These are phyloP conservation scores for Rachycentron canadum DNA, from an alignment of 2,797 vertebrate species.

Conservation along the genomic window DNA sequence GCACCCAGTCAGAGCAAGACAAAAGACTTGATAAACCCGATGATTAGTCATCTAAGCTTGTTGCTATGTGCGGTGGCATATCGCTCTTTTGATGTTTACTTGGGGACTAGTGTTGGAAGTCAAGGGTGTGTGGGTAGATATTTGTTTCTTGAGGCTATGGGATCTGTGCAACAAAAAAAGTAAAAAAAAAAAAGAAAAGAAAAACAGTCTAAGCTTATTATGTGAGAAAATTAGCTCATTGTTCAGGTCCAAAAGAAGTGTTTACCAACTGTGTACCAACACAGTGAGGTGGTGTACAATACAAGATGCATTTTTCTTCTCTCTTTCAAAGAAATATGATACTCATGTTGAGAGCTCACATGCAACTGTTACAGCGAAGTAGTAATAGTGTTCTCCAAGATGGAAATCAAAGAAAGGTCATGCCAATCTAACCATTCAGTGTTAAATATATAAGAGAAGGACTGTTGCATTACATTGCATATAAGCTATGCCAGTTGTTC, in stretches of 20 bases:
- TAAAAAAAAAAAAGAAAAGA: constrained; percentile 27
- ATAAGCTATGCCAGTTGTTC: background rate
- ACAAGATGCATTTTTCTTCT: background rate
- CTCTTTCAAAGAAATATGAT: background rate
- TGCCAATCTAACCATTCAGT: background rate
- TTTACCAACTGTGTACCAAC: background rate
- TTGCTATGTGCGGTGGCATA: constrained; percentile 59
- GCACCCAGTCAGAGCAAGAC: constrained; percentile 50
- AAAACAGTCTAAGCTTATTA: constrained; percentile 22
- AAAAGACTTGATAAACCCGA: constrained; percentile 68
- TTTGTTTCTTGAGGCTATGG: constrained; percentile 75
- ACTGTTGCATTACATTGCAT: background rate
- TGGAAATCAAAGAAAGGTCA: background rate
- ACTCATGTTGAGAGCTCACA: constrained; percentile 4
- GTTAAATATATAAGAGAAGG: background rate
- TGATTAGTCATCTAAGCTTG: constrained; percentile 77
- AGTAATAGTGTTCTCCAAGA: background rate
- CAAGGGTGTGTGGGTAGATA: constrained; percentile 68
- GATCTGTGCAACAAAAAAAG: constrained; percentile 41
- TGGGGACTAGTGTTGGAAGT: constrained; percentile 68
- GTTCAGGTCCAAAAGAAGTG: background rate
- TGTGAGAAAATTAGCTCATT: constrained; percentile 37
- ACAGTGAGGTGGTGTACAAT: background rate
- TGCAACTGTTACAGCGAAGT: background rate
- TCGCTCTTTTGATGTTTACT: constrained; percentile 70